Percentiles rank a stretch among this genome's conserved stretches.
These are phyloP conservation scores for Mobula hypostoma DNA, from an alignment of 2,113 vertebrate species.

Conservation along the genomic window DNA sequence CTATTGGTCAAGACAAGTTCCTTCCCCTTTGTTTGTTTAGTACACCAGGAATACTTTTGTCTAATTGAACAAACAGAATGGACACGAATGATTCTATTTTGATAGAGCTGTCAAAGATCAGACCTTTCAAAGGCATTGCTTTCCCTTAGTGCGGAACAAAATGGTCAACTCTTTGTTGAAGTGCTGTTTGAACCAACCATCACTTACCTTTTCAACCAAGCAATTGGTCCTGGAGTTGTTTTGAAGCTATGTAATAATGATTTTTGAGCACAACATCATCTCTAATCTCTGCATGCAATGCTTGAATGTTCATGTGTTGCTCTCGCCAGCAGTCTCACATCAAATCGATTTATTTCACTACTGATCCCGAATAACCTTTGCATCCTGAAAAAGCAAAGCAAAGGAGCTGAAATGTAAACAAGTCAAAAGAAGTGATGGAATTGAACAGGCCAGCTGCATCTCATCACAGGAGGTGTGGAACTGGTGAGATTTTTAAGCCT, in stretches of 20 bases:
- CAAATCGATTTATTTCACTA: background rate
- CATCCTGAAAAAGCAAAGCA: background rate
- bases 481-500: background rate
- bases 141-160: background rate
- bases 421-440: background rate
- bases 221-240: too few species aligned
- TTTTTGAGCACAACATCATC: background rate
- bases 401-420: background rate
- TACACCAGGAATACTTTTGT: background rate
- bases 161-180: background rate
- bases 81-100: background rate
- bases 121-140: background rate
- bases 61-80: background rate
- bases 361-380: background rate
- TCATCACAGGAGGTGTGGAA: background rate
- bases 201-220: background rate
- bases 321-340: background rate
- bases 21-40: background rate
- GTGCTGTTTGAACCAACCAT: background rate
- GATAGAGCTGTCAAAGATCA: background rate
- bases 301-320: background rate
- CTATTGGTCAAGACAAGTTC: background rate
- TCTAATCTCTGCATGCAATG: background rate
- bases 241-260: too few species aligned
- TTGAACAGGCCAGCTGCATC: background rate